Base-by-base conservation (phyloP, 2,113 vertebrate species). In the Elaphurus davidianus region DNA sequence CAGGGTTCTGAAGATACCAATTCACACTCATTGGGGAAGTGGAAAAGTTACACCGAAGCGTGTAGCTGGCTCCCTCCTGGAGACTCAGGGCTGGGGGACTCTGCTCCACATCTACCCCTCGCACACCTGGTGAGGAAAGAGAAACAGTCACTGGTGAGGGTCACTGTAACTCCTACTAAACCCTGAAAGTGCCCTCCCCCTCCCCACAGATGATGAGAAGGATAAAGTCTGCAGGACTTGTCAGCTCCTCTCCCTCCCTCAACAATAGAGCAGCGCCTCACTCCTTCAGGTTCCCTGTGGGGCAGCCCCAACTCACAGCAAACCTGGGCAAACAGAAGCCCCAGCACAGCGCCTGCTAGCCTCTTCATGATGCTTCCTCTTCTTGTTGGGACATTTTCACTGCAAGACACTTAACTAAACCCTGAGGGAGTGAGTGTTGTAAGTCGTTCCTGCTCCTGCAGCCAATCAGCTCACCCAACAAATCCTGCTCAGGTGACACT, bases 401-500 rank as follows among this genome's bases (percentile, higher is more conserved):
- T n/a, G 7, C 0, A n/a, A 67, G 33, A 67, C 3, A n/a, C 7
- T 9, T 0, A 8, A 64, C 7, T 0, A 19, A n/a, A 7, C 12
- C 23, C 76, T 6, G 30, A 64, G 3, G 5, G 0, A 3, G 23
- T 13, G 62, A 52, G 9, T 30, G 64, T 30, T 5, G 13, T 9
- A 21, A 27, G 76, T 50, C 52, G 10, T 62, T 25, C 3, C 74
- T 91, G 5, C 45, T 81, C 16, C 88, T 40, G 71, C 10, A 15
- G 30, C 95, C 76, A 87, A 52, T 85, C 45, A 94, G 19, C 52
- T 67, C 79, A 62, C 45, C 25, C 59, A 19, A 27, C 30, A 50
- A 55, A 55, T 14, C 43, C 30, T 36, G 78, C 67, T 59, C 45
- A 57, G 4, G 15, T 6, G 43, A 60, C 25, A 15, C n/a, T n/a